A percentile compares a stretch with the other conserved stretches of the same genome.
Evolutionary conservation across 2,113 vertebrate species (phyloP).

Genomic region (Entosphenus tridentatus): DNA sequence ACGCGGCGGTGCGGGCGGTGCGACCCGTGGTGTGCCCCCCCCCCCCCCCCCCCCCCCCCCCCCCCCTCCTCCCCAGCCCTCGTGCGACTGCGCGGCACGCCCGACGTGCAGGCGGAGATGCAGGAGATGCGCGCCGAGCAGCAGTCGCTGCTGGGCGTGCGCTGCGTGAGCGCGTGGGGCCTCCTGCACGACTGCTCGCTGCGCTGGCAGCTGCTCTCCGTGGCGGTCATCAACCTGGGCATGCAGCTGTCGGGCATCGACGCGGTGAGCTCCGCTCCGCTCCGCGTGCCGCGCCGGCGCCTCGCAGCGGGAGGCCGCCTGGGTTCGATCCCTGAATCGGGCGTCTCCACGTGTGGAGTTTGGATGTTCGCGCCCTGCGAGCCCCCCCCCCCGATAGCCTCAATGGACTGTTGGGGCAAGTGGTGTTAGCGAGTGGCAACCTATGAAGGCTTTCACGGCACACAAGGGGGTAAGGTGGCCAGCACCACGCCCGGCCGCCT

Average conservation of each 20-base stretch:
- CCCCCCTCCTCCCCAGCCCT: constrained; percentile 22
- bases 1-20: no score
- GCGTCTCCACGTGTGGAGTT: no score
- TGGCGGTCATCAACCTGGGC: constrained; percentile 41
- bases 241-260: constrained; percentile 75
- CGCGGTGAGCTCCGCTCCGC: constrained; percentile 27
- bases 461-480: no score
- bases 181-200: constrained; percentile 30
- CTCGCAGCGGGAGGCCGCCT: neutral
- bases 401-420: no score
- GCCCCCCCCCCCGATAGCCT: no score
- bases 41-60: neutral
- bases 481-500: no score
- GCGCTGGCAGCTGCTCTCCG: constrained; percentile 46
- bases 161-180: constrained; percentile 25
- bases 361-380: no score
- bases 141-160: constrained; percentile 27
- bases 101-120: constrained; percentile 32
- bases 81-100: constrained; percentile 26
- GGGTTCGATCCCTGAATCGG: no score
- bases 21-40: neutral
- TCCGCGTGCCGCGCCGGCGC: no score
- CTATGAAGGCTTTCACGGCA: no score
- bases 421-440: no score
- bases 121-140: constrained; percentile 61